Conservation (phyloP, 2,113 vertebrate genomes). For the Pomatorhinus ruficollis region DNA sequence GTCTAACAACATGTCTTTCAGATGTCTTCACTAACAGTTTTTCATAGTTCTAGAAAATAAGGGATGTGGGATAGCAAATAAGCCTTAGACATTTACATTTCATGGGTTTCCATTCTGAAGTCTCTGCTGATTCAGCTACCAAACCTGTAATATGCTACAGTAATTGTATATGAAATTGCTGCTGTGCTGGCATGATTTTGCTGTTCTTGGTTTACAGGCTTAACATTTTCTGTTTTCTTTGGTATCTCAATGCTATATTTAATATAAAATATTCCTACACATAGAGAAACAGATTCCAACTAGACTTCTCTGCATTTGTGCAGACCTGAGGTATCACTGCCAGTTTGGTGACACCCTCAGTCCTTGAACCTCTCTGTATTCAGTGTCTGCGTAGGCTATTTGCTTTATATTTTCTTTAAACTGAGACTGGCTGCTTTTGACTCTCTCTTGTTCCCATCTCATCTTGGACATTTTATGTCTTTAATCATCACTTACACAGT, state of each 20-base stretch:
- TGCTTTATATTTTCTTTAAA: not conserved
- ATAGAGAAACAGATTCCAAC: not conserved
- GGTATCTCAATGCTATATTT: not conserved
- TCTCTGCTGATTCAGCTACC: constrained; percentile 52
- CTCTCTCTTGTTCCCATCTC: not conserved
- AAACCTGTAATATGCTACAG: constrained; percentile 37
- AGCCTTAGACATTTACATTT: not conserved
- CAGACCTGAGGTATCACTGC: not conserved
- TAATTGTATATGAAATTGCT: constrained; percentile 33
- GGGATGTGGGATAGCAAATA: not conserved
- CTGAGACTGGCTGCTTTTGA: not conserved
- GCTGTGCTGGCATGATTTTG: constrained; percentile 18
- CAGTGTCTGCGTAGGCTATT: accelerated
- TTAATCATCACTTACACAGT: not conserved
- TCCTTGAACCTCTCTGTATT: not conserved
- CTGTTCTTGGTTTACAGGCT: constrained; percentile 19
- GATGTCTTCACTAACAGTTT: not conserved
- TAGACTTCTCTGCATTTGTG: not conserved
- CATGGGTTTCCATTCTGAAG: constrained; percentile 9
- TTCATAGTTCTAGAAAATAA: constrained; percentile 9
- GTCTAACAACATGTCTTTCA: not conserved
- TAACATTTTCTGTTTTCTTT: constrained; percentile 23
- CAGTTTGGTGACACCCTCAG: not conserved
- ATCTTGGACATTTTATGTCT: not conserved
- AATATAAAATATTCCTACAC: not conserved